These are phyloP conservation scores for Lasius fuliginosus DNA, from an alignment of 2,888 invertebrate species.

Conservation along the genomic window DNA sequence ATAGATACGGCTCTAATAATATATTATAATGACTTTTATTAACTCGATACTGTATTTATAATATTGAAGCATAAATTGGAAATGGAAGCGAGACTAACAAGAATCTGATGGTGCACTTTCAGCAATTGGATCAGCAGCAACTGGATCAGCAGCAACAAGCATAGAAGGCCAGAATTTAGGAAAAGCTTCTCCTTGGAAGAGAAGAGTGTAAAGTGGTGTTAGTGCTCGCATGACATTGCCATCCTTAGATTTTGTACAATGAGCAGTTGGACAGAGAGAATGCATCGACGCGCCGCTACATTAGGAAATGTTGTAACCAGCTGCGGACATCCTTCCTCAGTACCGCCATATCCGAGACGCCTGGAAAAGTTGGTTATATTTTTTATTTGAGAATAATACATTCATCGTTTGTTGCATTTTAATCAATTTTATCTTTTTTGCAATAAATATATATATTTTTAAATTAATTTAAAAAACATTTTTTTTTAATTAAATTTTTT, in stretches of 20 bases:
- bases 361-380: constrained; percentile 90
- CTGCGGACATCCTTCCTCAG: constrained; percentile 93
- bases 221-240: constrained; percentile 23
- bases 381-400: not conserved
- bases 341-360: constrained; percentile 93
- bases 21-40: not conserved
- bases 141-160: not conserved
- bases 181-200: not conserved
- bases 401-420: not conserved
- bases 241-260: constrained; percentile 86
- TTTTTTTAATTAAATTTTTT: not conserved
- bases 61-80: not conserved
- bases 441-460: not conserved
- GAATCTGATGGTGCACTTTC: not conserved
- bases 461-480: not conserved
- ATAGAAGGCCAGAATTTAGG: not conserved
- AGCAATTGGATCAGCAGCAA: not conserved
- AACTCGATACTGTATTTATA: not conserved
- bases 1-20: not conserved
- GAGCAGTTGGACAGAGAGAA: constrained; percentile 97
- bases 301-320: constrained; percentile 96
- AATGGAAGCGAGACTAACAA: not conserved
- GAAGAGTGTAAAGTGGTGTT: not conserved
- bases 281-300: constrained; percentile 96
- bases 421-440: not conserved